Conservation (phyloP, 2,113 vertebrate genomes). For the Saguinus imperator region DNA sequence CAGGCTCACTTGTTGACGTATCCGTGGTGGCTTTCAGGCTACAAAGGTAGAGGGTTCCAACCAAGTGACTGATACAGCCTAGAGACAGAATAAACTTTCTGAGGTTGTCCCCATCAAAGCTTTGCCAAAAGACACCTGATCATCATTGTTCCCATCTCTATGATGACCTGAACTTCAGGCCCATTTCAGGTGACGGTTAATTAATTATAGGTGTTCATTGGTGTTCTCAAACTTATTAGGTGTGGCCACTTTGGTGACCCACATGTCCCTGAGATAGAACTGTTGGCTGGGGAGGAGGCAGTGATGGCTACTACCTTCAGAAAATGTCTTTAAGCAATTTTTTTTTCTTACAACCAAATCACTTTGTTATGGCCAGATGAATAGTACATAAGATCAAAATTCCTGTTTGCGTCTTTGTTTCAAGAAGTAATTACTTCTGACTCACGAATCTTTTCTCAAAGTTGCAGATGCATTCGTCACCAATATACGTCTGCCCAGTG, state of each 20-base stretch:
- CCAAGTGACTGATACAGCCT: not conserved
- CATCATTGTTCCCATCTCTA: not conserved
- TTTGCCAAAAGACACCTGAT: not conserved
- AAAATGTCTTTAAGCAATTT: not conserved
- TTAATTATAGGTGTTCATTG: not conserved
- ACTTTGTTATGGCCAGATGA: not conserved
- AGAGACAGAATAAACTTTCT: not conserved
- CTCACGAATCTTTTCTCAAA: not conserved
- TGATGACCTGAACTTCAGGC: not conserved
- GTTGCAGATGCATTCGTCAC: fast-evolving
- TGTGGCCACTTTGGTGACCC: not conserved
- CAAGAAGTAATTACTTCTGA: not conserved
- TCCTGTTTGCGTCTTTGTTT: not conserved
- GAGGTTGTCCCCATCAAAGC: not conserved
- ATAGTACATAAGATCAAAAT: not conserved
- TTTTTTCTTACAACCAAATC: not conserved
- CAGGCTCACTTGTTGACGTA: fast-evolving
- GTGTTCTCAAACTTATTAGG: not conserved
- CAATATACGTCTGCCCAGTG: fast-evolving
- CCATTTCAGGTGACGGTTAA: not conserved
- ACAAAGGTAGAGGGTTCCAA: fast-evolving
- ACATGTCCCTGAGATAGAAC: not conserved
- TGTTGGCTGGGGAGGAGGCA: fast-evolving
- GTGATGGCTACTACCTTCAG: not conserved
- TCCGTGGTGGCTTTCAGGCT: not conserved